A percentile compares a stretch with the other conserved stretches of the same genome.
Conservation (phyloP, 2,113 vertebrate species). For the Stigmatopora argus region DNA sequence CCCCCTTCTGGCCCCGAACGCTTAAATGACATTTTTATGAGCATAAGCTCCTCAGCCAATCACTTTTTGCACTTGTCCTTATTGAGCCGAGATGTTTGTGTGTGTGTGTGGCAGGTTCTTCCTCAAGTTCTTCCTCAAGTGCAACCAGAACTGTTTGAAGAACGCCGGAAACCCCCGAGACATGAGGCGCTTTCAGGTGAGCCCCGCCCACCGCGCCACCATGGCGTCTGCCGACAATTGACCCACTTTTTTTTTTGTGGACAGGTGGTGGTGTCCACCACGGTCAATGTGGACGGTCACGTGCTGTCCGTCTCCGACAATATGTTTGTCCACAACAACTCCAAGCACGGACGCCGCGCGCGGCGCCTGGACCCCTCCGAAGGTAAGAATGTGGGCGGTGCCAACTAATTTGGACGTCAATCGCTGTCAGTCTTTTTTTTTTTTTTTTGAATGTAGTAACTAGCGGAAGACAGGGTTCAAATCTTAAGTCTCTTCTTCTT, state of each 20-base stretch:
- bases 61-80: too few relatives aligned
- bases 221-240: background rate
- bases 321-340: constrained; percentile 98
- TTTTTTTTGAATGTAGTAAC: too few relatives aligned
- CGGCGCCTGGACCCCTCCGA: constrained; percentile 88
- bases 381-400: constrained; percentile 67
- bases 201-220: background rate
- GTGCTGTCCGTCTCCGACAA: constrained; percentile 90
- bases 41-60: too few relatives aligned
- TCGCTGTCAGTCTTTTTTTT: too few relatives aligned
- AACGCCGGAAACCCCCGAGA: constrained; percentile 90
- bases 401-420: too few relatives aligned
- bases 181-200: constrained; percentile 92
- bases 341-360: constrained; percentile 89
- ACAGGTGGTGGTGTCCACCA: constrained; percentile 91
- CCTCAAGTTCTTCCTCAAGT: constrained; percentile 92
- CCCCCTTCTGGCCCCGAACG: too few relatives aligned
- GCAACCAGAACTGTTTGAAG: constrained; percentile 95
- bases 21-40: too few relatives aligned
- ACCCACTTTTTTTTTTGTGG: background rate
- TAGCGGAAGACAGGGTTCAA: too few relatives aligned
- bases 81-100: background rate
- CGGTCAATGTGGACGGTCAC: constrained; percentile 89
- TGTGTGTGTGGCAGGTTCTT: constrained; percentile 72
- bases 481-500: background rate